These are phyloP conservation scores for Ommatoiulus sabulosus DNA, from an alignment of 2,888 invertebrate genomes.

Conservation along the genomic window DNA sequence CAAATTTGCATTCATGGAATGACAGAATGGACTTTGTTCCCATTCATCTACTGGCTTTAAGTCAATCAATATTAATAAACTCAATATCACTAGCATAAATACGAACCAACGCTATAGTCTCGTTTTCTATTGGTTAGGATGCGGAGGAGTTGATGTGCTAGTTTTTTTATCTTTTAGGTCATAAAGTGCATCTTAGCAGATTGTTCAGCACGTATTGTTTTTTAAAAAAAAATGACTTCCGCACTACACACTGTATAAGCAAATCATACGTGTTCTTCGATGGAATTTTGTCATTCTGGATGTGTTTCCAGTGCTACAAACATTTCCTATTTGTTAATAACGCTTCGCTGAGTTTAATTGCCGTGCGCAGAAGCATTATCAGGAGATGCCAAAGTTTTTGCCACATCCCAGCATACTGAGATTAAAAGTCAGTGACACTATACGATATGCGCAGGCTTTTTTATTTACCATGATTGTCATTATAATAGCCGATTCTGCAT, in stretches of 20 bases:
- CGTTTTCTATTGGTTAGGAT: no score
- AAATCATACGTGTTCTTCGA: not conserved
- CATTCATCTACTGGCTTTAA: not conserved
- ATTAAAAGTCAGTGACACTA: not conserved
- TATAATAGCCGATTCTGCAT: not conserved
- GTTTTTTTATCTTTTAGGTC: not conserved
- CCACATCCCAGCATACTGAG: not conserved
- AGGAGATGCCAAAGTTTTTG: not conserved
- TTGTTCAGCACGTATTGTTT: no score
- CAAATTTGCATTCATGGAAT: not conserved
- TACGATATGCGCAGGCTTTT: not conserved
- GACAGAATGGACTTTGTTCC: not conserved
- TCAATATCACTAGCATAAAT: not conserved
- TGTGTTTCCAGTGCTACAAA: not conserved
- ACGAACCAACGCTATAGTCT: no score
- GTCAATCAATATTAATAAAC: not conserved
- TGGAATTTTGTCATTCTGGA: not conserved
- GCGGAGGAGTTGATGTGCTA: no score
- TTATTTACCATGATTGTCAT: not conserved
- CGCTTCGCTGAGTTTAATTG: not conserved
- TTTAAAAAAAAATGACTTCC: not conserved
- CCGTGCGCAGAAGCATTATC: not conserved
- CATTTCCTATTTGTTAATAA: not conserved
- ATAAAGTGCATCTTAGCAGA: no score
- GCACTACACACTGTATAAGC: not conserved